Conservation (phyloP, 2,113 vertebrate species). For the Hydrolagus affinis region DNA sequence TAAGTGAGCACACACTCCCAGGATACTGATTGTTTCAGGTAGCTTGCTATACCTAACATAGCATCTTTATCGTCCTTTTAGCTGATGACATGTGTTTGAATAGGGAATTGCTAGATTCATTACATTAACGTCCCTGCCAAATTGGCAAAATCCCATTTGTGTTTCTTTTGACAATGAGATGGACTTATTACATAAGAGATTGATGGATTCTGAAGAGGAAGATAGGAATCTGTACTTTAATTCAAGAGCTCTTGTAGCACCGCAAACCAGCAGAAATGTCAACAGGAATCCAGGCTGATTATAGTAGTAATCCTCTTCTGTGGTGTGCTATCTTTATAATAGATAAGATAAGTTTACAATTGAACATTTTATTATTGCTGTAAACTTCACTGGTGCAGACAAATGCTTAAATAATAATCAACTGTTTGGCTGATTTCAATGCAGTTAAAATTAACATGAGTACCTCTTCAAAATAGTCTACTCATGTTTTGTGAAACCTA, state of each 20-base stretch:
- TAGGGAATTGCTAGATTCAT: neutral
- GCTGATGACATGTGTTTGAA: conserved; percentile 2
- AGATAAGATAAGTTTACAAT: conserved; percentile 16
- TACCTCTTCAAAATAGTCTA: conserved; percentile 10
- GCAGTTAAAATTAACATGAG: conserved; percentile 14
- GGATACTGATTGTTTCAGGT: too few relatives aligned
- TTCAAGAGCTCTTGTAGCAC: neutral
- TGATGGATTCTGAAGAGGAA: too few relatives aligned
- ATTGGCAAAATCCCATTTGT: neutral
- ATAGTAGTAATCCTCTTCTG: neutral
- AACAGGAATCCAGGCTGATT: neutral
- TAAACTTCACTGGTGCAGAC: neutral
- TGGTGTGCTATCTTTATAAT: conserved; percentile 1
- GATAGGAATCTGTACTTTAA: neutral
- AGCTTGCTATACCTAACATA: too few relatives aligned
- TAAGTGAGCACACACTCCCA: too few relatives aligned
- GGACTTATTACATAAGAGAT: too few relatives aligned
- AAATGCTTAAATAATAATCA: conserved; percentile 12
- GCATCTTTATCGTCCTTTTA: neutral
- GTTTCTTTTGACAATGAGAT: neutral
- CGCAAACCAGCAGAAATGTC: neutral
- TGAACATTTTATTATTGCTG: neutral
- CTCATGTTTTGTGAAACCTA: neutral
- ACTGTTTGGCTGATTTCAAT: neutral
- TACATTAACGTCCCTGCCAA: neutral